phyloP scores from a whole-genome alignment of 2,113 vertebrate genomes.

The Antigone vipio region DNA sequence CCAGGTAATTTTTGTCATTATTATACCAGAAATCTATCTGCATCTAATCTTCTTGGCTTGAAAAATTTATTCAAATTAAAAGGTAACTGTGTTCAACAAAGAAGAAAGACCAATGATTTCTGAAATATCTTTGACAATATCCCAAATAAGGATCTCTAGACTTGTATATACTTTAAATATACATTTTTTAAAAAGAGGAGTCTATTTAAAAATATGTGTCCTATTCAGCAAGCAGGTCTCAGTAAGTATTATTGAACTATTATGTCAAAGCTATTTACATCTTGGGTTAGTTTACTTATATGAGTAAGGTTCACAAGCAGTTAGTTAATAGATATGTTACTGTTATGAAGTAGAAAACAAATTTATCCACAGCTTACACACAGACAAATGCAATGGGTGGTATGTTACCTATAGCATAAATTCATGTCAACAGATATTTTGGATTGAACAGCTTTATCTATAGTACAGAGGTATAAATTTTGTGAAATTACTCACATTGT shows the following conservation, averaged over 20 bases:
- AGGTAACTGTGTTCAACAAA: background rate
- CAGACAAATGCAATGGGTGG: background rate
- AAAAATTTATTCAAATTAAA: background rate
- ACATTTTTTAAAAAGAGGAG: fast-evolving
- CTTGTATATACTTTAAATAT: background rate
- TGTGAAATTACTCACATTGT: background rate
- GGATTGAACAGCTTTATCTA: background rate
- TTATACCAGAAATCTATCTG: background rate
- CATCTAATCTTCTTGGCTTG: background rate
- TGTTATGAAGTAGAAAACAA: background rate
- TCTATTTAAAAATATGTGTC: background rate
- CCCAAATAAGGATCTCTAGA: background rate
- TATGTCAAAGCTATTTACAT: background rate
- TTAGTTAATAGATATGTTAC: background rate
- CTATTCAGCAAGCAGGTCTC: background rate
- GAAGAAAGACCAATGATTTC: background rate
- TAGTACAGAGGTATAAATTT: background rate
- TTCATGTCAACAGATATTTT: background rate
- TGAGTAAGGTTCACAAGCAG: background rate
- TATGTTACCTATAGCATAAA: background rate
- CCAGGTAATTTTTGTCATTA: background rate
- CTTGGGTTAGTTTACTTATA: background rate
- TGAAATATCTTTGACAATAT: background rate
- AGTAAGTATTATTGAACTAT: background rate
- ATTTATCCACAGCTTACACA: background rate